Conservation (phyloP, 2,113 vertebrate genomes). For the Microtus ochrogaster region DNA sequence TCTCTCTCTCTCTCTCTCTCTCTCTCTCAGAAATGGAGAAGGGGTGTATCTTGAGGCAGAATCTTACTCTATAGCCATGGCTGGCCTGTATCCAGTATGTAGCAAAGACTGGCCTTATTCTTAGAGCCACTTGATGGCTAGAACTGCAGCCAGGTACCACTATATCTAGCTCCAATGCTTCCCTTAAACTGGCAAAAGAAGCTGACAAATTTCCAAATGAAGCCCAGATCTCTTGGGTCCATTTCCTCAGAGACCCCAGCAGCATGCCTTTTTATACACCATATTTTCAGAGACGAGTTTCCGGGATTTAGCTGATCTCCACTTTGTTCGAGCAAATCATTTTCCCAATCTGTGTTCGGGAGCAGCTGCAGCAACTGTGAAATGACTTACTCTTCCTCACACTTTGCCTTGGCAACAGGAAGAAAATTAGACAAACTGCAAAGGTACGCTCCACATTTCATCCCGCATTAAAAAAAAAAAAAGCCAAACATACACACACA, state of each 20-base stretch:
- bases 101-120: background rate
- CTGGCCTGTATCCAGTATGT: background rate
- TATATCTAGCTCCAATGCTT: background rate
- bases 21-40: background rate
- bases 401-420: conserved; percentile 78
- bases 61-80: background rate
- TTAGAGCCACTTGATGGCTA: background rate
- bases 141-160: fast-evolving
- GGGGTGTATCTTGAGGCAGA: background rate
- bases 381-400: conserved; percentile 82
- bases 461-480: conserved; percentile 24
- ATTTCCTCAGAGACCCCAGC: background rate
- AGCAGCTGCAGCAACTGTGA: conserved; percentile 77
- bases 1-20: background rate
- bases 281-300: conserved; percentile 81
- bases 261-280: background rate
- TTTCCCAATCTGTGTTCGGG: conserved; percentile 84
- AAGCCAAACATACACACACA: no score
- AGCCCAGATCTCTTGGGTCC: background rate
- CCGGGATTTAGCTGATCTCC: conserved; percentile 79
- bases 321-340: conserved; percentile 82
- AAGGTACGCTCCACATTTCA: conserved; percentile 72
- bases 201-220: background rate
- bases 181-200: background rate
- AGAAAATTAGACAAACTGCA: conserved; percentile 82